A percentile compares a stretch with the other conserved stretches of the same genome.
phyloP scores from a whole-genome alignment of 1,140 invertebrate species.

The Hypsibius dujardini region DNA sequence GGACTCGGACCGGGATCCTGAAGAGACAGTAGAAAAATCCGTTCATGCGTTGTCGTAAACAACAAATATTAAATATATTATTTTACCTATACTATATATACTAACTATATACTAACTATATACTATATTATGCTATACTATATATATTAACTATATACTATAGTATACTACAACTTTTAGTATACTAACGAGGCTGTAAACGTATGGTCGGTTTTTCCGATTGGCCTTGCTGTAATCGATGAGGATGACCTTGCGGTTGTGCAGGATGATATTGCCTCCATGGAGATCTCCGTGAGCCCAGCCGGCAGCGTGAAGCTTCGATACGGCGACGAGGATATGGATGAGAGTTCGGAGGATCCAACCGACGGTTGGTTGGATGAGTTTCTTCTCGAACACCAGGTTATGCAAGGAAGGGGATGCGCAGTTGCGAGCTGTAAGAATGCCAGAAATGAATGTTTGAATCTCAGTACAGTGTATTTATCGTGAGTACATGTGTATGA shows the following conservation, averaged over 20 bases:
- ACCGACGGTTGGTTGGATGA: not conserved
- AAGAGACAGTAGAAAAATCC: no score
- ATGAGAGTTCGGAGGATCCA: not conserved
- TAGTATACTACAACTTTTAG: no score
- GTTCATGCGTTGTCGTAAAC: no score
- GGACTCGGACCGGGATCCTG: not conserved
- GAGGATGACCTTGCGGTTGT: not conserved
- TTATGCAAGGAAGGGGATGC: not conserved
- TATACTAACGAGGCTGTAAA: not conserved
- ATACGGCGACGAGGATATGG: not conserved
- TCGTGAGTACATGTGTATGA: no score
- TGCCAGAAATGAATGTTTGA: no score
- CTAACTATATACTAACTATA: no score
- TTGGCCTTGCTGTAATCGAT: slow-evolving; percentile 9
- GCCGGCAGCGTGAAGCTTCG: slow-evolving; percentile 3
- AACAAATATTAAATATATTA: no score
- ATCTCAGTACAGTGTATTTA: no score
- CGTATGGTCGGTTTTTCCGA: not conserved
- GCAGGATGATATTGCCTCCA: slow-evolving; percentile 9
- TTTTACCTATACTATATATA: no score
- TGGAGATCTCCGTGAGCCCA: slow-evolving; percentile 4
- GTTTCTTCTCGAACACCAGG: not conserved
- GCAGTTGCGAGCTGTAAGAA: not conserved
- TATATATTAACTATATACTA: no score
- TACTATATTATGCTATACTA: no score